Conservation (phyloP, 1,140 invertebrate genomes). For the Panulirus ornatus region DNA sequence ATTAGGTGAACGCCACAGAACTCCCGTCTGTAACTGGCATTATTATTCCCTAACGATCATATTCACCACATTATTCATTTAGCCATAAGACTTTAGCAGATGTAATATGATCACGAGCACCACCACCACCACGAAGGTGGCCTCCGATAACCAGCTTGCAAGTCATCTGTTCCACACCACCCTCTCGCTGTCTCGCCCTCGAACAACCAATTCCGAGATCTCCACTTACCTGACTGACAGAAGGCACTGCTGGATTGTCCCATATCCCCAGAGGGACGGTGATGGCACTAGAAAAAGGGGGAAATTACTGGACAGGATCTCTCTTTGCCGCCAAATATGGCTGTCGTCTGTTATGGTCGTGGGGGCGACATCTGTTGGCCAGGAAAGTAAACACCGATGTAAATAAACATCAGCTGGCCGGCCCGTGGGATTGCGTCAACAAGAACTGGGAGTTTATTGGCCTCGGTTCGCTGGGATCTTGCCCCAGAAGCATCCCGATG, state of each 20-base stretch:
- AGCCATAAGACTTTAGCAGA: not conserved
- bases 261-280: constrained; percentile 51
- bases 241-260: constrained; percentile 66
- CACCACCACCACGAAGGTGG: not conserved
- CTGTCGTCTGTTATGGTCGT: constrained; percentile 44
- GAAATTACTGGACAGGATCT: not conserved
- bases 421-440: not conserved
- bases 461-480: no score
- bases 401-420: constrained; percentile 24
- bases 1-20: no score
- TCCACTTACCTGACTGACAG: constrained; percentile 60
- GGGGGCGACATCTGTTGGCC: constrained; percentile 2
- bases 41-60: no score
- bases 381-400: not conserved
- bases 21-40: no score
- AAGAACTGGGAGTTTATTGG: not conserved
- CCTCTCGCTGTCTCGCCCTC: no score
- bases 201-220: no score
- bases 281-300: not conserved
- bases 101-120: not conserved
- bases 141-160: not conserved
- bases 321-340: constrained; percentile 14
- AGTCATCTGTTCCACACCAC: not conserved
- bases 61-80: no score
- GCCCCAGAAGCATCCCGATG: not conserved